phyloP scores from a whole-genome alignment of 2,888 invertebrate genomes.

The Digitonthophagus gazella region DNA sequence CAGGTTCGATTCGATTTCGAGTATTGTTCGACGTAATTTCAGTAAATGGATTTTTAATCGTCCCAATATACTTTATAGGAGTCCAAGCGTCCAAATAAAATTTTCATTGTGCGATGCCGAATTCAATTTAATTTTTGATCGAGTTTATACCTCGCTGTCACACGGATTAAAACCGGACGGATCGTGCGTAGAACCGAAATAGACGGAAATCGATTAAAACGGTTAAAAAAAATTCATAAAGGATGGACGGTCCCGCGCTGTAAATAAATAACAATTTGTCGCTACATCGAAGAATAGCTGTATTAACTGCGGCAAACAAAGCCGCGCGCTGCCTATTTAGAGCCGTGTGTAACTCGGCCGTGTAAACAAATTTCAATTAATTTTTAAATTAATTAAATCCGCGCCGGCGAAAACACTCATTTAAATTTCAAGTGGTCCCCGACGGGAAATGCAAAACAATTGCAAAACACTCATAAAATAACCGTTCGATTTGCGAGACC shows the following conservation, averaged over 20 bases:
- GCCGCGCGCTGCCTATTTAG: not conserved
- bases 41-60: not conserved
- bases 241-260: too few species aligned
- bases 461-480: not conserved
- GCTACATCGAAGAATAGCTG: not conserved
- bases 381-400: not conserved
- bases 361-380: not conserved
- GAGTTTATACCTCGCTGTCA: not conserved
- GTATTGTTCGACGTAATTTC: not conserved
- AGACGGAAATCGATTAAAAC: not conserved
- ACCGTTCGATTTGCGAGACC: not conserved
- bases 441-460: not conserved
- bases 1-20: not conserved
- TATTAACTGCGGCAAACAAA: not conserved
- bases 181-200: not conserved
- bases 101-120: not conserved
- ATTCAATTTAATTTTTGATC: not conserved
- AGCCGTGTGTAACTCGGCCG: not conserved
- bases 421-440: not conserved
- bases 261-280: not conserved
- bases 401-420: not conserved
- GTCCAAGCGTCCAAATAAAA: not conserved
- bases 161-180: not conserved
- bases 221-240: too few species aligned
- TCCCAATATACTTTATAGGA: not conserved